Conservation (phyloP, 2,113 vertebrate genomes). For the Salminus brasiliensis region DNA sequence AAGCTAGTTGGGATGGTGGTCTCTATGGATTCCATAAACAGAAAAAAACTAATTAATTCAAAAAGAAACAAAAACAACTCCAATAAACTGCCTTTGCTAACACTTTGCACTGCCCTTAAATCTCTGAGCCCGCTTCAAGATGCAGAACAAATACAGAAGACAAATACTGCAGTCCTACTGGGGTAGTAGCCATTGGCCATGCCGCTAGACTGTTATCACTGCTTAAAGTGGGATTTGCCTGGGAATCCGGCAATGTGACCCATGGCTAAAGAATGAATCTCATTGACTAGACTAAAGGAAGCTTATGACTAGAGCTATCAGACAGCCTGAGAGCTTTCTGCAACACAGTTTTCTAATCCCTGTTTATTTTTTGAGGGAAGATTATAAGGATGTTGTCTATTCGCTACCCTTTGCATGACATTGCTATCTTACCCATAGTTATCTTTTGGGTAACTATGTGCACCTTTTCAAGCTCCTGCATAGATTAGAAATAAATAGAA, state of each 20-base stretch:
- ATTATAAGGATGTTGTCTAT: not conserved
- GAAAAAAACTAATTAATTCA: not conserved
- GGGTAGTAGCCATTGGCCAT: not conserved
- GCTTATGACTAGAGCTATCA: not conserved
- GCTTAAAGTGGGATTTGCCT: constrained; percentile 3
- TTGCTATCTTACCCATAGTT: not conserved
- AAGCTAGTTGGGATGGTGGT: not conserved
- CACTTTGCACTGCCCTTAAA: too few relatives aligned
- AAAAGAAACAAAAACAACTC: too few relatives aligned
- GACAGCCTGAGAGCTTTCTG: not conserved
- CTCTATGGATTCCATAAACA: not conserved
- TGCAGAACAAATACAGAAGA: not conserved
- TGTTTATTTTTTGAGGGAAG: not conserved
- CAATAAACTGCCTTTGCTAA: too few relatives aligned
- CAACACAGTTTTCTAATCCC: not conserved
- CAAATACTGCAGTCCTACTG: not conserved
- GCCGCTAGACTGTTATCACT: not conserved
- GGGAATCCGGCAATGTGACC: not conserved
- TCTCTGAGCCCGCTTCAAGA: not conserved
- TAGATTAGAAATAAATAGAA: not conserved
- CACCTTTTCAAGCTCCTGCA: not conserved
- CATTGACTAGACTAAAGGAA: not conserved
- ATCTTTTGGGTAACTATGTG: not conserved
- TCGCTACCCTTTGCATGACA: not conserved
- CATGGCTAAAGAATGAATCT: not conserved